Conservation (phyloP, 2,797 vertebrate species). For the Poeciliopsis paucimaculata region DNA sequence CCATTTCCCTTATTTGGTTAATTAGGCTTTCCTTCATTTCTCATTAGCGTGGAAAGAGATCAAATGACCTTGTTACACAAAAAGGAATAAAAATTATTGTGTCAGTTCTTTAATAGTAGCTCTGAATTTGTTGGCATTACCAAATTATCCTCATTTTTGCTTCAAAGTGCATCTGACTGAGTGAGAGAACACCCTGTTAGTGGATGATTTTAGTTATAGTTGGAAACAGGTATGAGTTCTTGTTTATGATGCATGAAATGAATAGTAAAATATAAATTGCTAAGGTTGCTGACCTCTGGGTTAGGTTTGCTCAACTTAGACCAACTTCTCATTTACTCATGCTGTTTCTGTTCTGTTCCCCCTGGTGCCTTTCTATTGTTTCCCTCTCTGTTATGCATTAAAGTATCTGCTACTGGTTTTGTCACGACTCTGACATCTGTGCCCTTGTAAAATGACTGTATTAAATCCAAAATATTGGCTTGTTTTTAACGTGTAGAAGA, state of each 20-base stretch:
- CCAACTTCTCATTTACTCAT: neutral
- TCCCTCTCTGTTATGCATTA: neutral
- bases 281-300: neutral
- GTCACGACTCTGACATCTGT: constrained; percentile 11
- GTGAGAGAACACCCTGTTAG: neutral
- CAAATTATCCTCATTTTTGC: neutral
- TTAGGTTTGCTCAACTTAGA: constrained; percentile 7
- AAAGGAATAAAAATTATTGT: neutral
- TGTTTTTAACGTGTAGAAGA: constrained; percentile 15
- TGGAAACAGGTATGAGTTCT: neutral
- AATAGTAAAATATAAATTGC: neutral
- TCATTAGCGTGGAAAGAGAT: neutral
- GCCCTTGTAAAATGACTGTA: constrained; percentile 33
- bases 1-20: neutral
- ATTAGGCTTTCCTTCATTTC: neutral
- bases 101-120: neutral
- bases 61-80: neutral
- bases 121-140: neutral
- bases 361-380: neutral
- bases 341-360: neutral
- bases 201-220: neutral
- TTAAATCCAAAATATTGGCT: constrained; percentile 22
- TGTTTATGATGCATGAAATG: too few relatives aligned
- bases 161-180: neutral
- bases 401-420: constrained; percentile 15